A percentile compares a stretch with the other conserved stretches of the same genome.
These are phyloP conservation scores for Platorchestia sp. DNA, from an alignment of 1,140 invertebrate genomes.

Conservation along the genomic window DNA sequence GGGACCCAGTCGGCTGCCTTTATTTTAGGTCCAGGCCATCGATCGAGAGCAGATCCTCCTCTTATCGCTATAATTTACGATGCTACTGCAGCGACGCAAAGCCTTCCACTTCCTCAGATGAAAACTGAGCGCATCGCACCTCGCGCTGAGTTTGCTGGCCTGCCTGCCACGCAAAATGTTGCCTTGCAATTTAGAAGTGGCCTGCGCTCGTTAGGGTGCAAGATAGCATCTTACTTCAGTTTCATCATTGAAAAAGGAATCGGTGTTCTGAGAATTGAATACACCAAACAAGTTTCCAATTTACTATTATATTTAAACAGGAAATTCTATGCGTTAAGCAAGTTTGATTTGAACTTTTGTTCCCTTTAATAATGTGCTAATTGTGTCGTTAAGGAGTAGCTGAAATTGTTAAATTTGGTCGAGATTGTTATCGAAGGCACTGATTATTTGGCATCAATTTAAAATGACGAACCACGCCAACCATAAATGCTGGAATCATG, in stretches of 20 bases:
- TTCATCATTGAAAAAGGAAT: background rate
- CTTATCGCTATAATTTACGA: background rate
- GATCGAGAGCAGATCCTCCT: background rate
- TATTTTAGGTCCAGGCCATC: background rate
- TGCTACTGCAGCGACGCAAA: background rate
- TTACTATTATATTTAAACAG: too few relatives aligned
- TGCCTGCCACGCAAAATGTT: background rate
- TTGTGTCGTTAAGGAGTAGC: too few relatives aligned
- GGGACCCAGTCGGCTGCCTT: background rate
- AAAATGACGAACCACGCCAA: too few relatives aligned
- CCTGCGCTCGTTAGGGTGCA: background rate
- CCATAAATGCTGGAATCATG: too few relatives aligned
- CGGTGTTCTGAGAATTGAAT: too few relatives aligned
- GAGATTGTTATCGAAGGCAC: too few relatives aligned
- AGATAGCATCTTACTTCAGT: background rate
- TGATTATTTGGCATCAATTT: too few relatives aligned
- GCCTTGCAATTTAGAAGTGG: background rate
- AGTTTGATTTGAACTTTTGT: too few relatives aligned
- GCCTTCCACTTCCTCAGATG: background rate
- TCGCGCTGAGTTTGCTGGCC: background rate
- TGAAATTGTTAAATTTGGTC: too few relatives aligned
- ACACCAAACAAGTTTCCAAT: too few relatives aligned
- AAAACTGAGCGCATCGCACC: background rate
- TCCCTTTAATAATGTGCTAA: too few relatives aligned
- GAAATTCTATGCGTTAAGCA: too few relatives aligned